phyloP scores from a whole-genome alignment of 2,797 vertebrate genomes.

The Apodemus agrarius region DNA sequence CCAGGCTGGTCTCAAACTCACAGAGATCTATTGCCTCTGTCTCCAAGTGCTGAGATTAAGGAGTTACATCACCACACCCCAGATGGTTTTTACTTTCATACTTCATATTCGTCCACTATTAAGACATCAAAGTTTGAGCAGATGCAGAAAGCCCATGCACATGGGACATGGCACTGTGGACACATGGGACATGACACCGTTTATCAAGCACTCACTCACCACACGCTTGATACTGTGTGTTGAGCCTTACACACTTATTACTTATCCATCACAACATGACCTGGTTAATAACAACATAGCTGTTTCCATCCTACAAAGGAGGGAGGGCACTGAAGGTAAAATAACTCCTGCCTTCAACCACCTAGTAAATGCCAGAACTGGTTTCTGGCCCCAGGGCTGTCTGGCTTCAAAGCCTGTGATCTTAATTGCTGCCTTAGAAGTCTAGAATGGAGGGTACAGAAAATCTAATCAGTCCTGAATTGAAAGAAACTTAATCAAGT shows the following conservation, averaged over 20 bases:
- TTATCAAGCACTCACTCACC: background rate
- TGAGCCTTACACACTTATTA: background rate
- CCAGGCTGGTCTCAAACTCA: background rate
- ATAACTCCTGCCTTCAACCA: background rate
- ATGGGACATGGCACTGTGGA: background rate
- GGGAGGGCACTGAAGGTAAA: background rate
- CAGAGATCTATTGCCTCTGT: background rate
- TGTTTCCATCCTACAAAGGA: background rate
- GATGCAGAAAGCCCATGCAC: background rate
- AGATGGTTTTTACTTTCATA: background rate
- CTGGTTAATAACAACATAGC: background rate
- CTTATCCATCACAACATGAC: background rate
- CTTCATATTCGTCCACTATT: background rate
- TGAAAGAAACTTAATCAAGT: slow-evolving; percentile 53
- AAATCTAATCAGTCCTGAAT: slow-evolving; percentile 18
- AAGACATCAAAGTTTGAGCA: background rate
- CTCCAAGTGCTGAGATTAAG: background rate
- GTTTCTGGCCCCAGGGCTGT: slow-evolving; percentile 8
- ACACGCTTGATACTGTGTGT: background rate
- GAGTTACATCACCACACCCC: background rate
- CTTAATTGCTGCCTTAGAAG: slow-evolving; percentile 52
- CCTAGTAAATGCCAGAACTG: background rate
- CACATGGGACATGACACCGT: background rate
- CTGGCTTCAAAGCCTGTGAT: slow-evolving; percentile 46
- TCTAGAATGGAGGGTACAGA: slow-evolving; percentile 40